Conservation (phyloP, 2,797 vertebrate species). For the Todus mexicanus region DNA sequence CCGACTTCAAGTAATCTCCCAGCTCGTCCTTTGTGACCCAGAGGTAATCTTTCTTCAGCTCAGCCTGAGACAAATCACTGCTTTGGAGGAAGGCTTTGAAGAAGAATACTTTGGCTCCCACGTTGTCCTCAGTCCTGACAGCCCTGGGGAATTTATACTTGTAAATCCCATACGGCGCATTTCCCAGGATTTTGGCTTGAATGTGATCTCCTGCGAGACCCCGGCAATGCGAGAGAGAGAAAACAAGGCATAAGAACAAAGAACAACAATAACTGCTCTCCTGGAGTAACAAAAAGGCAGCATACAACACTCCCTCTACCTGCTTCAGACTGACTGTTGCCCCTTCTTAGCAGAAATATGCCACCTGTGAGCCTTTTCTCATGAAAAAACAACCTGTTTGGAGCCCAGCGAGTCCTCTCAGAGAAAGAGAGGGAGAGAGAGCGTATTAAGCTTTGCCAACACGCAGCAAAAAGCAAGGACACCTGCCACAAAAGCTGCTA, state of each 20-base stretch:
- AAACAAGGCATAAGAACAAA: neutral
- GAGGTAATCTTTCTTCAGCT: conserved; percentile 61
- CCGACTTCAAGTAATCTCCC: conserved; percentile 83
- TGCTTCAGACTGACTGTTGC: neutral
- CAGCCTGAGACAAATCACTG: conserved; percentile 21
- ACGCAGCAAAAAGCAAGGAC: neutral
- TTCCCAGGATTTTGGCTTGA: conserved; percentile 88
- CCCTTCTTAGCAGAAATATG: neutral
- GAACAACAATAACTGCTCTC: neutral
- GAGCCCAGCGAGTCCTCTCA: neutral
- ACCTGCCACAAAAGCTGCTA: neutral
- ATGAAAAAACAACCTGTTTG: neutral
- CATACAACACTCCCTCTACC: neutral
- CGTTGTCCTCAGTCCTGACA: conserved; percentile 72
- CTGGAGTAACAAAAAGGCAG: neutral
- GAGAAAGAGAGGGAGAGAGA: neutral
- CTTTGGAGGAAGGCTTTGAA: conserved; percentile 90
- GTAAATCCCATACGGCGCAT: conserved; percentile 92
- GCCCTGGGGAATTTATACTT: conserved; percentile 91
- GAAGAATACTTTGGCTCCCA: conserved; percentile 94
- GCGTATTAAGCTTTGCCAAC: neutral
- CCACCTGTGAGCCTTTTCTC: neutral
- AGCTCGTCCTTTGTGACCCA: conserved; percentile 91
- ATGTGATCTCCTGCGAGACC: conserved; percentile 74
- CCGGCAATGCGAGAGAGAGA: neutral